phyloP scores from a whole-genome alignment of 2,113 vertebrate species.

The Choloepus hoffmanni region DNA sequence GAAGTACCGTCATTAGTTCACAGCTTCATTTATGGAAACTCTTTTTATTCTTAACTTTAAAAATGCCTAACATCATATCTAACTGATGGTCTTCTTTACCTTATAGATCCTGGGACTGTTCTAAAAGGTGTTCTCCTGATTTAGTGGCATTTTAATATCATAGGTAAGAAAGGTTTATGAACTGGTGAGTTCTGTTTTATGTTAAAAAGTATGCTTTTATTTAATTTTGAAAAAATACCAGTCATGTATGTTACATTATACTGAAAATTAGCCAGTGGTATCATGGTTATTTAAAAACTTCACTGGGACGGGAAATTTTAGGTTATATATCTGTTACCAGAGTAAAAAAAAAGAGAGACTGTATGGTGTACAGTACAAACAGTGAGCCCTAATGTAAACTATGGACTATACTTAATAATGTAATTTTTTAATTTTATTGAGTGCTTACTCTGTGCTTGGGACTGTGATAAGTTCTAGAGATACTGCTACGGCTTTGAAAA shows the following conservation, averaged over 20 bases:
- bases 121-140: slow-evolving; percentile 13
- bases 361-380: no score
- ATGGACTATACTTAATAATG: no score
- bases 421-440: neutral
- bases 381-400: no score
- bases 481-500: neutral
- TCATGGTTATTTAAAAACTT: slow-evolving; percentile 25
- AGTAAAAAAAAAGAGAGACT: no score
- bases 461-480: slow-evolving; percentile 26
- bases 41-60: slow-evolving; percentile 7
- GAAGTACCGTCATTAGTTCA: neutral
- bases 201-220: neutral
- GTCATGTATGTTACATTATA: slow-evolving; percentile 4
- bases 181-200: slow-evolving; percentile 3
- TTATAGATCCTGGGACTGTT: slow-evolving; percentile 52
- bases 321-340: no score
- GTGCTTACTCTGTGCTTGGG: neutral
- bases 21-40: neutral
- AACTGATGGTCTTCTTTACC: slow-evolving; percentile 18
- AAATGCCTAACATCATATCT: slow-evolving; percentile 7
- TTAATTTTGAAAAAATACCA: neutral
- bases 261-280: neutral
- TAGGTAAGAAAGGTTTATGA: slow-evolving; percentile 56
- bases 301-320: neutral
- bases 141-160: slow-evolving; percentile 34